Evolutionary conservation across 1,140 invertebrate genomes (phyloP), one percentile per base, ranked within the genome.

Genomic region (Drosophila bifasciata): DNA sequence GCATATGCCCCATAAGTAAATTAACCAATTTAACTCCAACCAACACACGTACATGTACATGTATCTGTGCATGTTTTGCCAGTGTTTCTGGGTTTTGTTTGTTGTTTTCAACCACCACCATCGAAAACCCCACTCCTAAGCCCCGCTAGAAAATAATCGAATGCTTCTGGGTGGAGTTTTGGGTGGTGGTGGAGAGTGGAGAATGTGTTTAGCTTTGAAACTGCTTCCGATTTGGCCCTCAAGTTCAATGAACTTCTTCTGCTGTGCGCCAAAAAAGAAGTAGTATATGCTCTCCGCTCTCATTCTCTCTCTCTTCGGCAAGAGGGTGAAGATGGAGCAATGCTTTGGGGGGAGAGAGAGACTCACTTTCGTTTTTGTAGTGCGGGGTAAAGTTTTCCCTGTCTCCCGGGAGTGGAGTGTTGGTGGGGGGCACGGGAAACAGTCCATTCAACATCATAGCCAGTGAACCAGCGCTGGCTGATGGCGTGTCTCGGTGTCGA

Each of bases 191-290:
- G 49, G 43, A 28, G 28, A 32, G 16, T 15, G 23, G 17, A 32
- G 49, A 50, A 28, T 16, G 23, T 17, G 19, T 16, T 44, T 66
- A 28, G 49, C 46, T 21, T 52, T 52, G 36, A 36, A 5, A 39
- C 50, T 69, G 55, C 69, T 75, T 80, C 71, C 76, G 63, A 83
- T 59, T 64, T 67, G 62, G 62, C 55, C 43, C 56, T 36, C 44
- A 76, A 64, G 80, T 85, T 85, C 79, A 84, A 74, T 76, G 70
- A 76, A 74, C 70, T 71, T 71, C 76, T 53, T 68, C 28, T 32
- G 39, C 50, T 57, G 32, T 36, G 46, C 67, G 75, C 75, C 73
- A 79, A 71, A 62, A 55, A 61, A 56, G 56, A 70, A 69, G 55
- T 59, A n/a, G n/a, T n/a, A n/a, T n/a, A n/a, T n/a, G n/a, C n/a